Evolutionary conservation across 2,113 vertebrate species (phyloP).

Genomic region (Salvator merianae): DNA sequence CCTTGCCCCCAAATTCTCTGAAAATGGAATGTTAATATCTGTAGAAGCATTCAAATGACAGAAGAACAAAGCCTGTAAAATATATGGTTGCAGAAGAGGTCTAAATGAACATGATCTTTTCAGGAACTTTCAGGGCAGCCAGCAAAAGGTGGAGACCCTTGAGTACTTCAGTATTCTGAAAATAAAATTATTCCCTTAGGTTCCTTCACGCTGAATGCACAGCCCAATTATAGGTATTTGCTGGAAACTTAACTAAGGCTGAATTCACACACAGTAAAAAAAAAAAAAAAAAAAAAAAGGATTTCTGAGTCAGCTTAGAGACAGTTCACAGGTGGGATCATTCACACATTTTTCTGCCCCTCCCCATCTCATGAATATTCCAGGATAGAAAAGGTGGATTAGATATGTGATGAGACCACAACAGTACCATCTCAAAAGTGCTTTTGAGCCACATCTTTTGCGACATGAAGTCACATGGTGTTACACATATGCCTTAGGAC

Average conservation of each 20-base stretch:
- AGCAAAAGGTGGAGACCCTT: constrained; percentile 35
- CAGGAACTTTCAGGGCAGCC: constrained; percentile 15
- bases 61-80: constrained; percentile 46
- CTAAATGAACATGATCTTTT: constrained; percentile 41
- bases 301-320: too few relatives aligned
- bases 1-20: not conserved
- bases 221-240: too few relatives aligned
- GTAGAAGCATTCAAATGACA: not conserved
- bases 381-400: too few relatives aligned
- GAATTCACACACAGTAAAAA: too few relatives aligned
- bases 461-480: not conserved
- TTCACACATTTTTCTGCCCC: too few relatives aligned
- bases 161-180: not conserved
- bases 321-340: too few relatives aligned
- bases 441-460: too few relatives aligned
- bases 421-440: too few relatives aligned
- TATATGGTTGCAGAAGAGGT: constrained; percentile 30
- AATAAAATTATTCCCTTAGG: not conserved
- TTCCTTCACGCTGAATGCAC: not conserved
- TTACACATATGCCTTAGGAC: constrained; percentile 28
- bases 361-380: too few relatives aligned
- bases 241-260: too few relatives aligned
- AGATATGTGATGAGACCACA: too few relatives aligned
- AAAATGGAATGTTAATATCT: not conserved
- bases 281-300: too few relatives aligned